Conservation (phyloP, 92 coral and sea anemone genomes). For the Diadumene lineata region DNA sequence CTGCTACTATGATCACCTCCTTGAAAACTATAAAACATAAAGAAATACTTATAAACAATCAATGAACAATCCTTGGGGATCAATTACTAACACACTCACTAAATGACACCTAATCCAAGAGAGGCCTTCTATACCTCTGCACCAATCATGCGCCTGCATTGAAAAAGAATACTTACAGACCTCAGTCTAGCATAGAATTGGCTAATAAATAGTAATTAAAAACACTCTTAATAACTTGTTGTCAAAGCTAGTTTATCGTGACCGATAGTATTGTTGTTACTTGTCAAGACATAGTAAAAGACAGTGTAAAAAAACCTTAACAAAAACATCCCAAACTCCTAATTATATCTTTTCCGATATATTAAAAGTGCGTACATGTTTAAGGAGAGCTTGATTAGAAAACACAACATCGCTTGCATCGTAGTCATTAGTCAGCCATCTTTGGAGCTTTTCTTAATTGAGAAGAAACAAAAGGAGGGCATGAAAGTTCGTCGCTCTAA, state of each 20-base stretch:
- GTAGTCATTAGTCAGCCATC: constrained; percentile 15
- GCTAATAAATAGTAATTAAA: constrained; percentile 25
- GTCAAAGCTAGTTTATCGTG: background rate
- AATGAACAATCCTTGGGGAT: constrained; percentile 49
- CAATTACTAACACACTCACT: constrained; percentile 39
- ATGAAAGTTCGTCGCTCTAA: constrained; percentile 17
- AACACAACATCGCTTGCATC: background rate
- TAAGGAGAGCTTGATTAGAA: background rate
- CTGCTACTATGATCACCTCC: constrained; percentile 14
- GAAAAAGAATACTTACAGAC: constrained; percentile 11
- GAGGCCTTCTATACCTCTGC: background rate
- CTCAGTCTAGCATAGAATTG: background rate
- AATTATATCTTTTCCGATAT: background rate
- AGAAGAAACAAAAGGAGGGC: constrained; percentile 27
- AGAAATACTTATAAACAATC: constrained; percentile 30
- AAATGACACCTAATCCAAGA: constrained; percentile 24
- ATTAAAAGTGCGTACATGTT: background rate
- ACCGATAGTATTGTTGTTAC: background rate
- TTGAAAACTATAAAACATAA: constrained; percentile 14
- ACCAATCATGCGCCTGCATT: constrained; percentile 10
- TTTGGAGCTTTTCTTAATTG: constrained; percentile 23
- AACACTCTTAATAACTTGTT: constrained; percentile 3
- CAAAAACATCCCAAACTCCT: background rate
- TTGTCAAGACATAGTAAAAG: background rate
- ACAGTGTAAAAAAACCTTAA: background rate